Base-by-base conservation (phyloP, 2,113 vertebrate species). In the Polyodon spathula region DNA sequence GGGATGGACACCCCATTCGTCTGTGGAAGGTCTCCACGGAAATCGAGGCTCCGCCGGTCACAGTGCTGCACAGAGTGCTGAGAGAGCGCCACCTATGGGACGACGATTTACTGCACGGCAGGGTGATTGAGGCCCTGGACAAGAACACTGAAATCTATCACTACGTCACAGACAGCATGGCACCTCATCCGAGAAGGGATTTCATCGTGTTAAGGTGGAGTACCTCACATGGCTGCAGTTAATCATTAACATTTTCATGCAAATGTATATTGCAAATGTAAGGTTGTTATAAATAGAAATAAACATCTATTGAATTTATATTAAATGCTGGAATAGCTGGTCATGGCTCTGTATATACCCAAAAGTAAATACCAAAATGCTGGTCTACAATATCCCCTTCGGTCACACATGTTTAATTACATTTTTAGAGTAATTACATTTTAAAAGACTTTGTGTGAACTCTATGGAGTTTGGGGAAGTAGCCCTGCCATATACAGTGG, bases 21-120 rank as follows among this genome's bases (percentile, higher is more conserved):
- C 64, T 90, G 16, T 93, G 90, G 90, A 91, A 89, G 40, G 89
- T 76, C 3, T 85, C 82, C 53, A 85, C 87, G 0, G 89, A 91
- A 0, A 68, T 92, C 0, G 88, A 88, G n/a, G 90, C 89, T 0
- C 80, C 89, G 4, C 89, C 90, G 0, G 38, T 69, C 0, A 51
- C 64, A 0, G 88, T 93, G 65, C 76, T 93, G 37, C 86, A 92
- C 60, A 82, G 90, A 10, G 74, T 93, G 17, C 83, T 93, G 9
- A 71, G 89, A 56, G 91, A 93, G 40, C 80, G 89, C 37, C 86
- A 86, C 74, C 82, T 92, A 46, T 93, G 91, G 91, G 91, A 93
- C 0, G 89, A 92, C 51, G 90, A 93, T 63, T 66, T 93, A n/a
- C 78, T 93, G 62, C 81, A 90, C 68, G 86, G 84, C 60, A 77